A percentile compares a stretch with the other conserved stretches of the same genome.
Evolutionary conservation across 2,888 invertebrate species (phyloP).

Genomic region (Escarpia spicata): DNA sequence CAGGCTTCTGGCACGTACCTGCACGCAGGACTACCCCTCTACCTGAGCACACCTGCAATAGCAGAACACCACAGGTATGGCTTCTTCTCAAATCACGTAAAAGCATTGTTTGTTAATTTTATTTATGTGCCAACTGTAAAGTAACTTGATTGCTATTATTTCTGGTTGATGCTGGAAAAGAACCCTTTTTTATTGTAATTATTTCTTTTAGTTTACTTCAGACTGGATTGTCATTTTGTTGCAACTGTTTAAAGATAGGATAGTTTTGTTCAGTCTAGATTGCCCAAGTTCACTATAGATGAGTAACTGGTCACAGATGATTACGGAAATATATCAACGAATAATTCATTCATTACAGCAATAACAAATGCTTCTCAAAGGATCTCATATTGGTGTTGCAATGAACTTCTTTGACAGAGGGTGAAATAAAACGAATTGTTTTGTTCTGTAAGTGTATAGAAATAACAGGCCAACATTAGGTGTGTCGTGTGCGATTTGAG

Average conservation of each 20-base stretch:
- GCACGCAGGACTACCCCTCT: conserved; percentile 25
- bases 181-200: background rate
- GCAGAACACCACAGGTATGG: conserved; percentile 13
- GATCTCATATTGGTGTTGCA: background rate
- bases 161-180: background rate
- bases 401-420: background rate
- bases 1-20: conserved; percentile 2
- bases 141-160: too few species aligned
- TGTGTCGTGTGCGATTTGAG: too few species aligned
- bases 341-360: background rate
- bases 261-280: too few species aligned
- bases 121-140: background rate
- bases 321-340: background rate
- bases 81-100: background rate
- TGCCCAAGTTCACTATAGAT: too few species aligned
- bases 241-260: too few species aligned
- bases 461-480: background rate
- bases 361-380: background rate
- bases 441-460: too few species aligned
- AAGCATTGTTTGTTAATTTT: background rate
- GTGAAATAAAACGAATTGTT: background rate
- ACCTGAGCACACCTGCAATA: conserved; percentile 20
- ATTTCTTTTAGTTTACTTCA: background rate
- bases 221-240: background rate
- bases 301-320: background rate